Conservation (phyloP, 1,140 invertebrate genomes). For the Holotrichia oblita region DNA sequence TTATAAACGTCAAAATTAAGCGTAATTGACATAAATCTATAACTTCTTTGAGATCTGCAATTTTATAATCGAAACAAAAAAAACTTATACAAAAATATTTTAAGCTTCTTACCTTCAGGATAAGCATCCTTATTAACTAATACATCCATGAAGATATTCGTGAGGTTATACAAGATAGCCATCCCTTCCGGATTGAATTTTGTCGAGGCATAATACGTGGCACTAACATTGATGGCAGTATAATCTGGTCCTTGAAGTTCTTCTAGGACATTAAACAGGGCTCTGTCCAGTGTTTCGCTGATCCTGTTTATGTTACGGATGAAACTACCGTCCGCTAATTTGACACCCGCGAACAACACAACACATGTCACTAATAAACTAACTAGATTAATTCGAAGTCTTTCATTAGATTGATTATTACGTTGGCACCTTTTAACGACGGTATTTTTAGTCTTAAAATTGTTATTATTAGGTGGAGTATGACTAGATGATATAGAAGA, state of each 20-base stretch:
- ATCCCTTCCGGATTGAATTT: constrained; percentile 68
- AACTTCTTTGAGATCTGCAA: no score
- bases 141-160: constrained; percentile 67
- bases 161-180: constrained; percentile 69
- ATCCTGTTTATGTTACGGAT: constrained; percentile 59
- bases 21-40: no score
- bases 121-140: constrained; percentile 63
- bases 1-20: no score
- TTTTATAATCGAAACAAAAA: no score
- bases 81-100: no score
- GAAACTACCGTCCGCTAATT: constrained; percentile 52
- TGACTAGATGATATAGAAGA: no score
- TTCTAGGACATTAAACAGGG: constrained; percentile 61
- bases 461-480: background rate
- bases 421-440: background rate
- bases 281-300: constrained; percentile 62
- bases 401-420: background rate
- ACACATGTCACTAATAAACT: constrained; percentile 50
- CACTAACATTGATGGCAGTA: constrained; percentile 59
- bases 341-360: constrained; percentile 51
- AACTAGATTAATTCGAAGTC: constrained; percentile 43
- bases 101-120: constrained; percentile 68
- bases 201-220: constrained; percentile 56
- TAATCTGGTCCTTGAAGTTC: constrained; percentile 61
- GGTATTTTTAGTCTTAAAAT: background rate